A percentile compares a stretch with the other conserved stretches of the same genome.
Conservation (phyloP, 2,888 invertebrate species). For the Aethes cnicana region DNA sequence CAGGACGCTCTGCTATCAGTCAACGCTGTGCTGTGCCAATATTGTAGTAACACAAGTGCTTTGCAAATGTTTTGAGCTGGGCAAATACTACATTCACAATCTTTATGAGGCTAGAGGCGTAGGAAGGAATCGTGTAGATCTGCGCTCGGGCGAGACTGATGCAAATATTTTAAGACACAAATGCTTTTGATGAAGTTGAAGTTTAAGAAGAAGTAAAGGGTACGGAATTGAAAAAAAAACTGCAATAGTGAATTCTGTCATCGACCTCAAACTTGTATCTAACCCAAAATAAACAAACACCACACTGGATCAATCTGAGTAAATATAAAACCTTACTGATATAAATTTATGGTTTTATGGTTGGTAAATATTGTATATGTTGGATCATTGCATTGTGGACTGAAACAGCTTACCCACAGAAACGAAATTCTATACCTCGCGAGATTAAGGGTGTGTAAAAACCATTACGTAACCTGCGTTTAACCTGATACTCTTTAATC, state of each 20-base stretch:
- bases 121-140: too few species aligned
- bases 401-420: conserved; percentile 6
- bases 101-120: too few species aligned
- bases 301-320: too few species aligned
- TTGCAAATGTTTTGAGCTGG: conserved; percentile 15
- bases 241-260: too few species aligned
- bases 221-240: too few species aligned
- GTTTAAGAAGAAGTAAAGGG: too few species aligned
- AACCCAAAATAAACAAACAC: too few species aligned
- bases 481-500: conserved; percentile 74
- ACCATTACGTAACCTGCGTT: conserved; percentile 76
- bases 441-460: conserved; percentile 75
- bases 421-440: conserved; percentile 22
- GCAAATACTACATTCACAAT: conserved; percentile 5
- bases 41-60: conserved; percentile 15
- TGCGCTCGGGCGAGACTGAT: too few species aligned
- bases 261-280: too few species aligned
- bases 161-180: too few species aligned
- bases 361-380: neutral
- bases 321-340: neutral
- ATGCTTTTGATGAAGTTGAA: too few species aligned
- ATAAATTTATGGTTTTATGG: conserved; percentile 9
- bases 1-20: conserved; percentile 12
- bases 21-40: conserved; percentile 13
- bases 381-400: conserved; percentile 13